Evolutionary conservation across 2,888 invertebrate genomes (phyloP).

Genomic region (Eupithecia abbreviata): DNA sequence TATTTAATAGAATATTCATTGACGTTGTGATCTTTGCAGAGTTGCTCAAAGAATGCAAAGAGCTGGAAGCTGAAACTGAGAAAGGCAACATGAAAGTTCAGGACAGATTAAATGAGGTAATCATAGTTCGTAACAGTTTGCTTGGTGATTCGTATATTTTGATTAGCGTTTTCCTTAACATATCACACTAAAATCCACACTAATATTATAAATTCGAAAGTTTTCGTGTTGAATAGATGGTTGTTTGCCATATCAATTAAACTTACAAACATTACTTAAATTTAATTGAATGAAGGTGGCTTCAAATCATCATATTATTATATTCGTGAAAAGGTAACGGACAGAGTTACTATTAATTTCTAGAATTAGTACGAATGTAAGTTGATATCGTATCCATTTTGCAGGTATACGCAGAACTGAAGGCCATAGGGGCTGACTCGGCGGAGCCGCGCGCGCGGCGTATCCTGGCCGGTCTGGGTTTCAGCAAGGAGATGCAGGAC

Average conservation of each 20-base stretch:
- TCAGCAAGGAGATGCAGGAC: slow-evolving; percentile 94
- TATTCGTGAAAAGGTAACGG: too few relatives aligned
- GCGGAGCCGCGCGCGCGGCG: slow-evolving; percentile 98
- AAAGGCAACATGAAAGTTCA: slow-evolving; percentile 89
- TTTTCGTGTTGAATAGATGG: too few relatives aligned
- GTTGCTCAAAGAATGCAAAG: slow-evolving; percentile 91
- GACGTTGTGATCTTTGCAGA: slow-evolving; percentile 59
- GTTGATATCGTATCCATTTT: slow-evolving; percentile 3
- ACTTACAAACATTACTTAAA: too few relatives aligned
- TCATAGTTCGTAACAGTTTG: neutral
- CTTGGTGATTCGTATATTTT: neutral
- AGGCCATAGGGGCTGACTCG: slow-evolving; percentile 98
- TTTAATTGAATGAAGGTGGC: too few relatives aligned
- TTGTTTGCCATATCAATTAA: too few relatives aligned
- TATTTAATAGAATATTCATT: neutral
- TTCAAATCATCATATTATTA: too few relatives aligned
- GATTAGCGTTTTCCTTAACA: too few relatives aligned
- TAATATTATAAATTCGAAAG: too few relatives aligned
- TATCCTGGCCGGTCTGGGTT: slow-evolving; percentile 98
- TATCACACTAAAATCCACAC: too few relatives aligned
- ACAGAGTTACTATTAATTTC: neutral
- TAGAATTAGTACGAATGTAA: neutral
- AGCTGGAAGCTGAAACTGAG: slow-evolving; percentile 89
- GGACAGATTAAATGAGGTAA: slow-evolving; percentile 91
- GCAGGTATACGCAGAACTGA: slow-evolving; percentile 95